Evolutionary conservation across 2,888 invertebrate genomes (phyloP).

Genomic region (Icerya purchasi): DNA sequence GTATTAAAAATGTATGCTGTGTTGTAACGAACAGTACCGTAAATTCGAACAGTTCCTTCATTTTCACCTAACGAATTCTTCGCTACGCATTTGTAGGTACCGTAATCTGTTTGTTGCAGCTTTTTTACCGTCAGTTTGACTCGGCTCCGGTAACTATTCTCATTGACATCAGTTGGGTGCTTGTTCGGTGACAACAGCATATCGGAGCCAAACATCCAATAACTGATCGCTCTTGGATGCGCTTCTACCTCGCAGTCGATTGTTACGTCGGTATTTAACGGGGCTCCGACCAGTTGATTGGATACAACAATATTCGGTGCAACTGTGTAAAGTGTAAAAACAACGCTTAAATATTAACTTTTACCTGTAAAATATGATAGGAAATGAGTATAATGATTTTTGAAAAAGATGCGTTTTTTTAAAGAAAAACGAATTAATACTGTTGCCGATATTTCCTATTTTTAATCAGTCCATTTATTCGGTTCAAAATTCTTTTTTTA

Average conservation of each 20-base stretch:
- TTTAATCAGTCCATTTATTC: too few relatives aligned
- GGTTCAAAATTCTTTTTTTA: too few relatives aligned
- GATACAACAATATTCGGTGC: constrained; percentile 88
- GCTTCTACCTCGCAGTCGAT: constrained; percentile 86
- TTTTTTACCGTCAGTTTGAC: constrained; percentile 74
- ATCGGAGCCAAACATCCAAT: constrained; percentile 58
- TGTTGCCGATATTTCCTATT: too few relatives aligned
- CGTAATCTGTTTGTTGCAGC: constrained; percentile 64
- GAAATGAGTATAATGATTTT: too few relatives aligned
- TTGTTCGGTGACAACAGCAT: constrained; percentile 61
- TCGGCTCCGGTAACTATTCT: constrained; percentile 70
- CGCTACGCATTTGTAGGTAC: constrained; percentile 77
- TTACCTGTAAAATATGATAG: too few relatives aligned
- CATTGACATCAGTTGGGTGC: constrained; percentile 59
- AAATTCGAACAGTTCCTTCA: constrained; percentile 74
- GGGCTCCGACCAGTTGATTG: constrained; percentile 79
- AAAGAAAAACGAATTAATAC: too few relatives aligned
- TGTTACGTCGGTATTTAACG: constrained; percentile 71
- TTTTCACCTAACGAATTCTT: constrained; percentile 86
- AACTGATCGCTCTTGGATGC: constrained; percentile 74
- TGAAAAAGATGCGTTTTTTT: too few relatives aligned
- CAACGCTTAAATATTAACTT: too few relatives aligned
- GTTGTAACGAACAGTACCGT: too few relatives aligned
- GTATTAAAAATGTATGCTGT: too few relatives aligned
- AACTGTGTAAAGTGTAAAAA: too few relatives aligned